phyloP scores from a whole-genome alignment of 2,113 vertebrate species.

The Vireo altiloquus region DNA sequence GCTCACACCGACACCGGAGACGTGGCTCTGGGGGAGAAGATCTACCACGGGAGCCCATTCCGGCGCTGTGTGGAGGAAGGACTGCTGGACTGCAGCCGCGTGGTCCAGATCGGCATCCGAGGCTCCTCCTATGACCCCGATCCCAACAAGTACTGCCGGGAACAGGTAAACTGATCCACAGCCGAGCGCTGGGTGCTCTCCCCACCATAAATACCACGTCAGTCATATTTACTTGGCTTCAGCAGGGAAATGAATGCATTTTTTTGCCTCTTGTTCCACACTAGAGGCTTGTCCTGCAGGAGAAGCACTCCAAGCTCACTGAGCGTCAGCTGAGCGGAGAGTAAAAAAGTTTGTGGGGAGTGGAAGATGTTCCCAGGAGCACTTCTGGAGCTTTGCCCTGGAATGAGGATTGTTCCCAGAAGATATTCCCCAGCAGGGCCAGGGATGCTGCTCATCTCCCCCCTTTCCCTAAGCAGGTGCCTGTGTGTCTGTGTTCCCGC shows the following conservation, averaged over 20 bases:
- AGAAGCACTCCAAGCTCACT: accelerated
- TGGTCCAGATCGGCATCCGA: slow-evolving; percentile 90
- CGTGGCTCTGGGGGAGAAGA: slow-evolving; percentile 81
- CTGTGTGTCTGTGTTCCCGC: accelerated
- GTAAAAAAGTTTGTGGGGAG: neutral
- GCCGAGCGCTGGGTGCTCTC: accelerated
- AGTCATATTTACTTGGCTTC: neutral
- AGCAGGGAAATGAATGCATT: neutral
- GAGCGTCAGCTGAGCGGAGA: neutral
- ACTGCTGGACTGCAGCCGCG: slow-evolving; percentile 84
- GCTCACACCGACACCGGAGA: slow-evolving; percentile 87
- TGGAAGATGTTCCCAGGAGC: neutral
- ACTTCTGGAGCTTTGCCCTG: neutral
- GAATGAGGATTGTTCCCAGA: accelerated
- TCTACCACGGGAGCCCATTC: slow-evolving; percentile 87
- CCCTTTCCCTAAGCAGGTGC: neutral
- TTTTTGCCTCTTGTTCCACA: neutral
- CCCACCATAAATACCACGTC: accelerated
- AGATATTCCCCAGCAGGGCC: neutral
- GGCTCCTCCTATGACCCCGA: slow-evolving; percentile 79
- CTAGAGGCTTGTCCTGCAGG: accelerated
- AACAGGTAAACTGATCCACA: slow-evolving; percentile 74
- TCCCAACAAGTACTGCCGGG: slow-evolving; percentile 76
- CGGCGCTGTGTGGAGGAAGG: slow-evolving; percentile 88
- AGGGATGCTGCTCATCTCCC: neutral